Base-by-base conservation (phyloP, 2,113 vertebrate species). In the Microtus ochrogaster region DNA sequence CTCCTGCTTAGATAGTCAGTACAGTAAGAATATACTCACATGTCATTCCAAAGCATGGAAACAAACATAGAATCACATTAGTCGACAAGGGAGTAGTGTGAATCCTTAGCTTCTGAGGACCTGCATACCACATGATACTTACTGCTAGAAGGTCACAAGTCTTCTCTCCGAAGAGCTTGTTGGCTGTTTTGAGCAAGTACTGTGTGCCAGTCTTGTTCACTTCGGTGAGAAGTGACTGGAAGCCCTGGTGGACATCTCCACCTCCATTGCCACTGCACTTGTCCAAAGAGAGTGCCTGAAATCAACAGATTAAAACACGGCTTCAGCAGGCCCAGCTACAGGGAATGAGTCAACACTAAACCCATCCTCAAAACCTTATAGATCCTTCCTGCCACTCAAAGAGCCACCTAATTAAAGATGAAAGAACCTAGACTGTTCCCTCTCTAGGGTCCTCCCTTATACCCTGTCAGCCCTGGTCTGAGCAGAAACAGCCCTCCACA, bases 151-250 rank as follows among this genome's bases (percentile, higher is more conserved):
- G 99, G 6, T 98, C 97, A 36, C 96, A 98, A 0, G 98, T 98
- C 49, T 98, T 98, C 78, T 99, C 99, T 95, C 99, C 99, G 36
- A 99, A 99, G 8, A 99, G 98, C 14, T 98, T 98, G 96, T 99
- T 99, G 21, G 99, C 99, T 1, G 99, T 98, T 98, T 98, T 99
- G 77, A 99, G 99, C 94, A 99, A 92, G 88, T 99, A 99, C 1
- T 98, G 98, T 0, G 98, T 98, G 63, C 94, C 98, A 0, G 99
- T 97, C n/a, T 98, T 98, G 61, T 99, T 99, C 83, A 99, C 98
- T 47, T 99, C 97, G 0, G 83, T 82, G 28, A 99, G 99, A 89
- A 99, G 98, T 0, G 77, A 94, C 10, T 98, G 97, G 96, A 99
- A 99, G 10, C 97, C 98, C 84, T 94, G 97, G 73, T 99, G 99